Percentiles rank a stretch among this genome's conserved stretches.
phyloP scores from a whole-genome alignment of 2,888 invertebrate species.

The Tupiocoris notatus region DNA sequence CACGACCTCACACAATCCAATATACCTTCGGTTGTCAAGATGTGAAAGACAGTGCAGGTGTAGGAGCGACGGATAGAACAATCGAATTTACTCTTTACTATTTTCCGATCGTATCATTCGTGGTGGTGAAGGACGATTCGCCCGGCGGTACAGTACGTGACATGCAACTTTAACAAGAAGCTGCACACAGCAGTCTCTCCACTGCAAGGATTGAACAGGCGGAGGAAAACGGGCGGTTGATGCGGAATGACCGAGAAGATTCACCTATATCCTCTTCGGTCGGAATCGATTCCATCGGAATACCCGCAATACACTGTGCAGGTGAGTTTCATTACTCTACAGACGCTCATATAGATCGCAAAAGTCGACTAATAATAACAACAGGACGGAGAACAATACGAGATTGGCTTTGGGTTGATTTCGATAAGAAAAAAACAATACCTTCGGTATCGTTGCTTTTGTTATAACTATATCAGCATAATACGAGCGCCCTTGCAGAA shows the following conservation, averaged over 20 bases:
- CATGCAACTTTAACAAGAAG: background rate
- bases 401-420: background rate
- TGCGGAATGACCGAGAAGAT: too few relatives aligned
- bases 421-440: background rate
- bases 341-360: background rate
- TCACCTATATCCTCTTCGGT: too few relatives aligned
- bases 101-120: background rate
- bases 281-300: background rate
- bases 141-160: background rate
- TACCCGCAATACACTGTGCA: too few relatives aligned
- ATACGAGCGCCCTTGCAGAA: too few relatives aligned
- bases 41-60: background rate
- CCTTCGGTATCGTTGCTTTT: too few relatives aligned
- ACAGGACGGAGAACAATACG: background rate
- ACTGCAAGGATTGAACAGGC: background rate
- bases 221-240: too few relatives aligned
- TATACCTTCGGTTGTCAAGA: background rate
- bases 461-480: too few relatives aligned
- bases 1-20: background rate
- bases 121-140: background rate
- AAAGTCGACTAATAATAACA: background rate
- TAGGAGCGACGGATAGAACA: too few relatives aligned
- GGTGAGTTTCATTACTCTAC: background rate
- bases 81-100: background rate
- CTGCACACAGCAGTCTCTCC: background rate